Evolutionary conservation across 2,888 invertebrate genomes (phyloP), one percentile per base, ranked within the genome.

Genomic region (Anagyrus pseudococci): DNA sequence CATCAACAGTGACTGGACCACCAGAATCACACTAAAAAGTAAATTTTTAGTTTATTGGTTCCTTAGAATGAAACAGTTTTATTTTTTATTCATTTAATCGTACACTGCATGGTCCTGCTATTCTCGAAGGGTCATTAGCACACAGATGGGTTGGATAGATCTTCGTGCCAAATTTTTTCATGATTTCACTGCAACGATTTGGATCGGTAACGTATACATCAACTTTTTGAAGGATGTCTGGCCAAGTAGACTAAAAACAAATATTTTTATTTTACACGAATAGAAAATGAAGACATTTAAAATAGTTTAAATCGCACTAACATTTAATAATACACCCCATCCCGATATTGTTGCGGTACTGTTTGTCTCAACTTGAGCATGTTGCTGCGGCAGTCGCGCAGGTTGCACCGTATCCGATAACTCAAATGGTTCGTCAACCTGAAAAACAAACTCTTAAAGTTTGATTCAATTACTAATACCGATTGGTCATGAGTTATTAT

Each of bases 1-100:
- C 55, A 20, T 56, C 25, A 1, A 62, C 55, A 13, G 47, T 56
- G 10, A 67, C 29, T 10, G 63, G 60, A 29, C 62, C 63, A 25
- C 65, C 67, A n/a, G 62, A 60, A 20, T 67, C 65, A 13, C 65
- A 58, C 67, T 67, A 26, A 48, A 62, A 52, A 19, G n/a, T n/a
- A n/a, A n/a, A n/a, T n/a, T n/a, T 52, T 52, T n/a, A n/a, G n/a
- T n/a, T n/a, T n/a, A n/a, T 25, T 47, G 10, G 6, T 47, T 10
- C 47, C 22, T 4, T 10, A 3, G 25, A 25, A 10, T 23, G 1
- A 33, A 25, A 15, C n/a, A n/a, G 8, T 33, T 50, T 6, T 19
- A 15, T 17, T 17, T 48, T 48, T n/a, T 19, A 25, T 25, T 47
- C 15, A 37, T n/a, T n/a, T n/a, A n/a, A 7, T 25, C 60, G 17